phyloP scores from a whole-genome alignment of 2,113 vertebrate species.

The Elgaria multicarinata region DNA sequence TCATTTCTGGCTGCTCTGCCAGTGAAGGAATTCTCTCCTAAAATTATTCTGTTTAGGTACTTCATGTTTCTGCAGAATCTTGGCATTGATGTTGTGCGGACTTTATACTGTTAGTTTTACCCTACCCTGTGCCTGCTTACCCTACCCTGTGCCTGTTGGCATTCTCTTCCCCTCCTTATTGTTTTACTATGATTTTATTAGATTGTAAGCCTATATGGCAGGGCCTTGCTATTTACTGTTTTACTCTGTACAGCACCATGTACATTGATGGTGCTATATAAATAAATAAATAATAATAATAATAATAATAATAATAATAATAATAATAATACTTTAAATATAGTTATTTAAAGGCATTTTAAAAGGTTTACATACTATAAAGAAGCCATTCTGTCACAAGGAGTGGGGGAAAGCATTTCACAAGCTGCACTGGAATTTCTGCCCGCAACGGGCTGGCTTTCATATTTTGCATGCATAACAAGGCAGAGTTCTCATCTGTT shows the following conservation, averaged over 20 bases:
- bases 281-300: no score
- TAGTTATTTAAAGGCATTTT: background rate
- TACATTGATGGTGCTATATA: no score
- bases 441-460: background rate
- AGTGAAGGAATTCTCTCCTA: background rate
- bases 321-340: constrained; percentile 10
- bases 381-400: background rate
- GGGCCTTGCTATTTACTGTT: no score
- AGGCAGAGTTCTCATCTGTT: constrained; percentile 2
- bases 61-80: background rate
- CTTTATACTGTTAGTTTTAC: no score
- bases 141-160: no score
- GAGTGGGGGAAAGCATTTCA: background rate
- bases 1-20: constrained; percentile 10
- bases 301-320: no score
- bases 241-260: no score
- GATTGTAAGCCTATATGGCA: no score
- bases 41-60: background rate
- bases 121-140: no score
- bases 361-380: background rate
- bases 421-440: background rate
- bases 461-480: background rate
- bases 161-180: no score
- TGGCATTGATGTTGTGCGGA: no score
- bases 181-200: no score